Base-by-base conservation (phyloP, 2,113 vertebrate genomes). In the Taurulus bubalis region DNA sequence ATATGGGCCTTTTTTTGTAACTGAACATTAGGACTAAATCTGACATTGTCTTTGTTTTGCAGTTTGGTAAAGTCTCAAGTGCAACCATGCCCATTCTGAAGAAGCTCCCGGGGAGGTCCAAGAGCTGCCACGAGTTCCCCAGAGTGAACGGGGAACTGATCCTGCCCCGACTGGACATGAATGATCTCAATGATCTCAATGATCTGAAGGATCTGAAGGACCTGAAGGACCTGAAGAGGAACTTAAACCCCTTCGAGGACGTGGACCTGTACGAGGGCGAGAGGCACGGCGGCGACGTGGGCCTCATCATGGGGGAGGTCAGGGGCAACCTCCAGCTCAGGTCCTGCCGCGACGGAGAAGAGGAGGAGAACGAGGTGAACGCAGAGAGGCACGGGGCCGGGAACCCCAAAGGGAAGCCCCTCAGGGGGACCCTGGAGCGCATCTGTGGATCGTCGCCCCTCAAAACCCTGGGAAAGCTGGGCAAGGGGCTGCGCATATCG, bases 21-120 rank as follows among this genome's bases (percentile, higher is more conserved):
- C 10, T 65, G 32, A 68, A 66, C 2, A 42, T n/a, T 40, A 26
- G 69, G 2, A 36, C 2, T 16, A 3, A 53, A 45, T 56, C 59
- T 70, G 7, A 51, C 11, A 28, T 22, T 47, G 6, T 69, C 38
- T 55, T 80, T 90, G 8, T 82, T 45, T 91, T 78, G 9, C 87
- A 94, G 90, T 85, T 86, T 67, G 68, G 80, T 78, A 40, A 82
- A 24, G 67, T 49, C 28, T 86, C 49, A 56, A 58, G 78, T 77
- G 58, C 79, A 90, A 92, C 38, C 71, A 98, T 98, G 97, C 97
- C 97, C 0, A 94, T 97, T 84, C 94, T 96, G 42, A 97, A 96
- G 93, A 96, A 94, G 30, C 93, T 94, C 55, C 93, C 96, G 0
- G 94, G 94, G 63, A 90, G 90, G 89, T 93, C 94, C 75, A 96